These are phyloP conservation scores for Ephydatia muelleri DNA, from an alignment of 37 sponge, comb jelly and placozoan genomes.

Conservation along the genomic window DNA sequence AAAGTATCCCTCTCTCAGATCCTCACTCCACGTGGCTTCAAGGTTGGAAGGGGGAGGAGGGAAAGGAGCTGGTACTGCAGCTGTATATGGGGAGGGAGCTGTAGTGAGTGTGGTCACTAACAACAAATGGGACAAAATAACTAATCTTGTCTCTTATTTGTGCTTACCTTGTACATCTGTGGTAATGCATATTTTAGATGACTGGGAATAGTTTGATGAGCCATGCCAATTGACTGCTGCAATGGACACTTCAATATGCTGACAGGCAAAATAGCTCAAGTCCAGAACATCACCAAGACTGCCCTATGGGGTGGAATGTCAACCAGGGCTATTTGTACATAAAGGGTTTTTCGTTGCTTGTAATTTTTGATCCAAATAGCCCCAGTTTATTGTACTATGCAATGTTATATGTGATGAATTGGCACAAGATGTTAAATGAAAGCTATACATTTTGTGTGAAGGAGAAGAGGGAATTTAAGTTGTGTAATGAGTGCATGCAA, in stretches of 20 bases:
- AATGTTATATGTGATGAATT: no score
- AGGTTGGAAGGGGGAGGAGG: slow-evolving; percentile 24
- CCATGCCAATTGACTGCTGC: slow-evolving; percentile 16
- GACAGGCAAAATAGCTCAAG: slow-evolving; percentile 2
- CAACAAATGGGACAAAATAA: no score
- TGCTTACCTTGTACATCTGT: background rate
- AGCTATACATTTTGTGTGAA: no score
- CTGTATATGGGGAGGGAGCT: background rate
- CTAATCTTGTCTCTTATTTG: no score
- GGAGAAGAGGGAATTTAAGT: no score
- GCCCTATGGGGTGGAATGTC: background rate
- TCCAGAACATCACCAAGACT: slow-evolving; percentile 11
- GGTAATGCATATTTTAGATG: background rate
- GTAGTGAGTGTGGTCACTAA: background rate
- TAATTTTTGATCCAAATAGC: no score
- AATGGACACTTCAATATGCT: slow-evolving; percentile 5
- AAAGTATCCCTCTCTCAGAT: slow-evolving; percentile 51
- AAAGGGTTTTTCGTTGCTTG: no score
- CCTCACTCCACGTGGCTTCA: background rate
- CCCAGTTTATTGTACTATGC: no score
- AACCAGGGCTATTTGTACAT: no score
- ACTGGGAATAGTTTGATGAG: slow-evolving; percentile 3
- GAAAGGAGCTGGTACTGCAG: background rate
- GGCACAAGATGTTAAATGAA: no score
- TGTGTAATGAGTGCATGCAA: no score